Evolutionary conservation across 2,888 invertebrate genomes (phyloP).

Genomic region (Koerneria pararmatus): DNA sequence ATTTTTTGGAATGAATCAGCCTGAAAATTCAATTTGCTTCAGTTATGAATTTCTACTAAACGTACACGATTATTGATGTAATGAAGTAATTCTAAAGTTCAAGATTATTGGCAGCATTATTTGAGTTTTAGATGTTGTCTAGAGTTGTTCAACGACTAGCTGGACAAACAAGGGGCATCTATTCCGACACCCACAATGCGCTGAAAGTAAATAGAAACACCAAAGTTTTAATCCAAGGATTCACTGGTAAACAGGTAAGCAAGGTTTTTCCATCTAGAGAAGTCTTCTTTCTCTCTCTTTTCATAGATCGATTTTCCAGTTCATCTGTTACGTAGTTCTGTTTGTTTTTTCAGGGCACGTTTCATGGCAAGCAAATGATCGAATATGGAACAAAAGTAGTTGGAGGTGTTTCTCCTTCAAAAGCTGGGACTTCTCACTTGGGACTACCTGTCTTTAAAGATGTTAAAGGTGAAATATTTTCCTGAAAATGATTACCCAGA

Average conservation of each 20-base stretch:
- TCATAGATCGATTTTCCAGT: no score
- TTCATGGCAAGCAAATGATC: slow-evolving; percentile 84
- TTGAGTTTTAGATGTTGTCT: no score
- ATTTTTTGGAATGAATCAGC: no score
- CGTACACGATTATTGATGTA: no score
- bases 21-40: no score
- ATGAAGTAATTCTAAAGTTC: no score
- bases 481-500: no score
- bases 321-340: no score
- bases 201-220: slow-evolving; percentile 39
- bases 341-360: slow-evolving; percentile 60
- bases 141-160: no score
- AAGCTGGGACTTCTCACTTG: slow-evolving; percentile 80
- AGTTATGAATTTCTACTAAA: no score
- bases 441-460: slow-evolving; percentile 81
- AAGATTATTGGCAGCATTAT: no score
- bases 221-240: slow-evolving; percentile 46
- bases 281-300: background rate
- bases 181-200: slow-evolving; percentile 39
- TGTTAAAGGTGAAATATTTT: slow-evolving; percentile 32
- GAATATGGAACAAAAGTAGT: slow-evolving; percentile 96
- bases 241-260: slow-evolving; percentile 37
- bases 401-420: slow-evolving; percentile 69
- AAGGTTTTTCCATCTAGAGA: background rate
- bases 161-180: slow-evolving; percentile 35